Base-by-base conservation (phyloP, 2,797 vertebrate species). In the Neomorphus geoffroyi region DNA sequence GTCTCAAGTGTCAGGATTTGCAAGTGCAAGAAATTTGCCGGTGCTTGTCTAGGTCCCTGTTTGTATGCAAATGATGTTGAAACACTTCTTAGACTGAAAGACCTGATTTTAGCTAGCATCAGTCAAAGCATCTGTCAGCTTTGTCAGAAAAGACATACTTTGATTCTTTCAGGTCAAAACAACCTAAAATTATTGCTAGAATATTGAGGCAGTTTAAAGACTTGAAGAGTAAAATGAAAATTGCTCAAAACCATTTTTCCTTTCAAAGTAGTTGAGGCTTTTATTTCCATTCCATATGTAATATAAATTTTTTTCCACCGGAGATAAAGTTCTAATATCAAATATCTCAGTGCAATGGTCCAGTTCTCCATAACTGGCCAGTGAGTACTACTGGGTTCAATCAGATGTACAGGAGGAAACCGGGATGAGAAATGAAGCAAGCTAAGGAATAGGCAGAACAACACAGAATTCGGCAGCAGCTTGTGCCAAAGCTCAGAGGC, bases 41-140 rank as follows among this genome's bases (percentile, higher is more conserved):
- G 87, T 64, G 72, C 93, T 93, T 70, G 67, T 86, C 86, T 91
- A 37, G 53, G 51, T 75, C 86, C 60, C 89, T 67, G 89, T 80
- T 94, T 96, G 94, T 93, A 96, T 95, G 94, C 89, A 95, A 96
- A 96, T 96, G 79, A 67, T 80, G 51, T 65, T 79, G 78, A 80
- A 93, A 82, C 64, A 80, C 79, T 91, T 80, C 94, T 87, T 51
- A 80, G 48, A 51, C 78, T 93, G 78, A 73, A 81, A 93, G 86
- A 65, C 39, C 74, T 66, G 78, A 82, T 77, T 95, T 93, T 91
- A 56, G 26, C 32, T 84, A 33, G 67, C 35, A 82, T 87, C 84
- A 91, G 84, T 95, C 95, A 96, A 93, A 94, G 94, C 79, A 93
- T 75, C 84, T 87, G 81, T 85, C 95, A 95, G 89, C 56, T 86